phyloP scores from a whole-genome alignment of 1,140 invertebrate genomes.

The Cyclina sinensis region DNA sequence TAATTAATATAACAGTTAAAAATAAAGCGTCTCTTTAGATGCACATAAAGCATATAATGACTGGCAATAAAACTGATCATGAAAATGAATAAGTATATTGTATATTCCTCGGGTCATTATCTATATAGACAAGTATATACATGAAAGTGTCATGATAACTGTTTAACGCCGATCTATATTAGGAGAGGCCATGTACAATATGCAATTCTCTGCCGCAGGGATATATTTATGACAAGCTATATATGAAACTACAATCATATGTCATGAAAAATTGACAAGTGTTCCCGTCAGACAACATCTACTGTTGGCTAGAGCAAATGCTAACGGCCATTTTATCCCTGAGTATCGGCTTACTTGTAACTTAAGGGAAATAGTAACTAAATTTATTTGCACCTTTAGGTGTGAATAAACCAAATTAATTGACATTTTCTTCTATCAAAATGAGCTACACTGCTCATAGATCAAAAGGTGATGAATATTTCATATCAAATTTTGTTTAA shows the following conservation, averaged over 20 bases:
- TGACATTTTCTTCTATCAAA: background rate
- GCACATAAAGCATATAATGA: background rate
- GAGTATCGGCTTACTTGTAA: background rate
- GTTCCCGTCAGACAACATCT: background rate
- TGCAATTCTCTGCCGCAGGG: background rate
- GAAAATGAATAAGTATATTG: background rate
- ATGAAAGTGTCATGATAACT: constrained; percentile 16
- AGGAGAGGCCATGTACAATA: background rate
- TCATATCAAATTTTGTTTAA: no score
- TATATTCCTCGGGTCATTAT: background rate
- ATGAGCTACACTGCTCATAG: no score
- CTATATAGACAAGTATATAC: constrained; percentile 16
- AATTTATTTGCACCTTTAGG: background rate
- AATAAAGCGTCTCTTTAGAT: background rate
- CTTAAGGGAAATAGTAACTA: background rate
- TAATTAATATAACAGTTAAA: background rate
- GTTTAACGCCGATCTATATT: background rate
- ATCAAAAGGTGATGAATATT: no score
- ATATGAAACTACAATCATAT: constrained; percentile 2
- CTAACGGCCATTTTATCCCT: background rate
- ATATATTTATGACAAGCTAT: background rate
- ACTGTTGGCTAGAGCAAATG: background rate
- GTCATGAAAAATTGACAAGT: constrained; percentile 28
- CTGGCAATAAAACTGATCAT: constrained; percentile 1
- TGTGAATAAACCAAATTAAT: background rate